Evolutionary conservation across 2,113 vertebrate species (phyloP).

Genomic region (Toxostoma redivivum): DNA sequence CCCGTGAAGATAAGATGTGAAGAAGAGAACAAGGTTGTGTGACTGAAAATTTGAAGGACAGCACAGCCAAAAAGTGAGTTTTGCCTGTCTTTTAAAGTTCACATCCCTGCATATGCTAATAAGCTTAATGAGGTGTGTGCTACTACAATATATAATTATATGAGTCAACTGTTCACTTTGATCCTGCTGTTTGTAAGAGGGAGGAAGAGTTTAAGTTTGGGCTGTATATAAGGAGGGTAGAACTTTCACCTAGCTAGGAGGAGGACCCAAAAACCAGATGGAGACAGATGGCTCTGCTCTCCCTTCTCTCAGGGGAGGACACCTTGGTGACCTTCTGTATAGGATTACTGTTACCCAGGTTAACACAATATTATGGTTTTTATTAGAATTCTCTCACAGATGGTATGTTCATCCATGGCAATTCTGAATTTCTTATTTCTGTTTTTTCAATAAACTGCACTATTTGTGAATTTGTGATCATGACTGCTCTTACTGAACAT

Average conservation of each 20-base stretch:
- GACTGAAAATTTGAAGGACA: background rate
- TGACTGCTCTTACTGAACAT: rapidly evolving
- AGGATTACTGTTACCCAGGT: background rate
- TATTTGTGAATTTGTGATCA: background rate
- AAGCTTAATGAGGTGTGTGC: background rate
- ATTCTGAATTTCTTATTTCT: background rate
- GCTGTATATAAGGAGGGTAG: background rate
- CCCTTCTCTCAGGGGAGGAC: background rate
- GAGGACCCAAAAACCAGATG: background rate
- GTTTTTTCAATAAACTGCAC: background rate
- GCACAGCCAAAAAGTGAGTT: background rate
- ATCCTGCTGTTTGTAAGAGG: background rate
- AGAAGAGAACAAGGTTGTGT: rapidly evolving
- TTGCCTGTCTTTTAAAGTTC: background rate
- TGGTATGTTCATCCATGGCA: background rate
- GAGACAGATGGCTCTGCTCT: background rate
- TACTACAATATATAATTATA: background rate
- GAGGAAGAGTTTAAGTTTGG: background rate
- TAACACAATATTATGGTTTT: background rate
- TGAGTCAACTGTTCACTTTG: background rate
- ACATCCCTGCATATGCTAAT: background rate
- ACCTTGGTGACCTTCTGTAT: background rate
- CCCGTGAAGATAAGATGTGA: background rate
- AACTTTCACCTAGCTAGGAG: background rate
- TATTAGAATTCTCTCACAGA: background rate